These are phyloP conservation scores for Apodemia mormo DNA, from an alignment of 2,888 invertebrate species.

Conservation along the genomic window DNA sequence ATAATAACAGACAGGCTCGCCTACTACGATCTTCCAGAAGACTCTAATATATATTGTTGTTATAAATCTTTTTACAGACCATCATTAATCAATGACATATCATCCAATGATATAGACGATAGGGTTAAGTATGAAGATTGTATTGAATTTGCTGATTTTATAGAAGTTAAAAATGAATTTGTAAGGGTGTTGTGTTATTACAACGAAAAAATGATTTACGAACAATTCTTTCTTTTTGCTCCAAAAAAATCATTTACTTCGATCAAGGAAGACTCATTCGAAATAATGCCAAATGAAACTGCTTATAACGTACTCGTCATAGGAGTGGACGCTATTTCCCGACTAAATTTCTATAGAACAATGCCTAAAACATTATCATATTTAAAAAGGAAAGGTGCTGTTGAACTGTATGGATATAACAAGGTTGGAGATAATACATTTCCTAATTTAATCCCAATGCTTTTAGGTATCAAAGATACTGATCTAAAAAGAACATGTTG, in stretches of 20 bases:
- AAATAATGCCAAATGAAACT: conserved; percentile 45
- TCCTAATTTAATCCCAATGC: conserved; percentile 91
- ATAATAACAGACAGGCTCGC: conserved; percentile 67
- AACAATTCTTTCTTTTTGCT: conserved; percentile 86
- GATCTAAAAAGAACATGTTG: conserved; percentile 86
- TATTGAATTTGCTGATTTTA: conserved; percentile 64
- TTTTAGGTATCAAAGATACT: conserved; percentile 86
- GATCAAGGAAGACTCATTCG: conserved; percentile 43
- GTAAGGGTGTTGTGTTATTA: conserved; percentile 84
- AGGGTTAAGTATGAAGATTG: conserved; percentile 76
- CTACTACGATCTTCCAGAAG: conserved; percentile 73
- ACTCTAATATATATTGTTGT: conserved; percentile 80
- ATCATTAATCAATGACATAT: conserved; percentile 65
- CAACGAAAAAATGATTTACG: conserved; percentile 75
- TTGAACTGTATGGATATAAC: conserved; percentile 93
- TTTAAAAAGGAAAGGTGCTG: conserved; percentile 83
- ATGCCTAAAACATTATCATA: conserved; percentile 87
- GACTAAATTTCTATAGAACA: conserved; percentile 91
- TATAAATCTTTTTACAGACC: conserved; percentile 82
- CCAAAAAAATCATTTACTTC: conserved; percentile 59
- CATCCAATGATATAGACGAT: conserved; percentile 69
- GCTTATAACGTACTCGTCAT: conserved; percentile 87
- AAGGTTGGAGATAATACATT: conserved; percentile 98
- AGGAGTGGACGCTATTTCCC: conserved; percentile 93
- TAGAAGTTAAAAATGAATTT: conserved; percentile 83